These are phyloP conservation scores for Phoeniculus purpureus DNA, from an alignment of 2,797 vertebrate genomes.

Conservation along the genomic window DNA sequence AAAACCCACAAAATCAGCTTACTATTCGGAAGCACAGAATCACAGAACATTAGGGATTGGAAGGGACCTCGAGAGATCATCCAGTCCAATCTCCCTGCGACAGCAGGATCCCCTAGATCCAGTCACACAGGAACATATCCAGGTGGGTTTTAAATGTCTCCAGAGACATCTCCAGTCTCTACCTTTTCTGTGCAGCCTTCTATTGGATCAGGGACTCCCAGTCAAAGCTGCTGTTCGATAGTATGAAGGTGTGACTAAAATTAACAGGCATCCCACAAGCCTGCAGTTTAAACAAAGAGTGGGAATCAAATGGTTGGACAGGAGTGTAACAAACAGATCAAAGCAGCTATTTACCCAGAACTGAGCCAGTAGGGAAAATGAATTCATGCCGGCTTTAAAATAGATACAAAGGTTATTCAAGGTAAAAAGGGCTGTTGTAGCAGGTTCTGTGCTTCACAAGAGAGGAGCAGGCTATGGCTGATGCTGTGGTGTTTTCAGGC, in stretches of 20 bases:
- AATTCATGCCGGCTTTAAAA: constrained; percentile 36
- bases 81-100: too few relatives aligned
- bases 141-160: too few relatives aligned
- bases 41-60: too few relatives aligned
- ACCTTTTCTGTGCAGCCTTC: background rate
- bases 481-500: background rate
- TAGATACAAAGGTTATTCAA: constrained; percentile 34
- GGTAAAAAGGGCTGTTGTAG: constrained; percentile 23
- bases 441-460: background rate
- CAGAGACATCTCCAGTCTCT: background rate
- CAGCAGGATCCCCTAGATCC: too few relatives aligned
- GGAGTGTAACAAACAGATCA: constrained; percentile 32
- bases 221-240: constrained; percentile 33
- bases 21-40: background rate
- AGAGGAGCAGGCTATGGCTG: background rate
- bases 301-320: background rate
- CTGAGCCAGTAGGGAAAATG: constrained; percentile 23
- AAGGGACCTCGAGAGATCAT: too few relatives aligned
- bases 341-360: constrained; percentile 38
- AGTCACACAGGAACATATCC: too few relatives aligned
- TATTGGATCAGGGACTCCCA: background rate
- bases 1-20: background rate
- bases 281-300: constrained; percentile 25
- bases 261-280: background rate
- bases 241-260: constrained; percentile 6